phyloP scores from a whole-genome alignment of 1,140 invertebrate species.

The Potamilus streckersoni region DNA sequence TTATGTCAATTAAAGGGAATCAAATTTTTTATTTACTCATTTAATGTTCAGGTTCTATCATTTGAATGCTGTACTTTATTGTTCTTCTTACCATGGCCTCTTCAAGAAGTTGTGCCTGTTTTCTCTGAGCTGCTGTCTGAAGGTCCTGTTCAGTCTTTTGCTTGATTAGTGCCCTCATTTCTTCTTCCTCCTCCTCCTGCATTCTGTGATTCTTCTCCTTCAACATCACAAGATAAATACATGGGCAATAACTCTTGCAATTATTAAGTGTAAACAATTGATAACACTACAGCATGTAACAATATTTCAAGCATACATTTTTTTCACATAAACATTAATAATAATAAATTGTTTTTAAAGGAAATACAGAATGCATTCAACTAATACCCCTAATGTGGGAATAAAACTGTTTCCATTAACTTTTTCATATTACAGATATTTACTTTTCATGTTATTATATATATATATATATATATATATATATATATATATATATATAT shows the following conservation, averaged over 20 bases:
- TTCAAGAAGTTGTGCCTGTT: slow-evolving; percentile 41
- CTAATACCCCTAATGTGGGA: too few relatives aligned
- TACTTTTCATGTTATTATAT: too few relatives aligned
- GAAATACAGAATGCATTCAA: neutral
- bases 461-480: too few relatives aligned
- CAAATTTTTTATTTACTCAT: too few relatives aligned
- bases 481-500: too few relatives aligned
- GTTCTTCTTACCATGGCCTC: slow-evolving; percentile 39
- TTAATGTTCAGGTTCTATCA: too few relatives aligned
- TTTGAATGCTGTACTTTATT: too few relatives aligned
- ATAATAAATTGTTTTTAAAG: neutral
- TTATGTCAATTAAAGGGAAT: too few relatives aligned
- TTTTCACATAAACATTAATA: neutral
- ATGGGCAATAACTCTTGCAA: neutral
- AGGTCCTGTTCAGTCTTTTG: slow-evolving; percentile 37
- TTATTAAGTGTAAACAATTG: neutral
- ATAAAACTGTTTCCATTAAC: too few relatives aligned
- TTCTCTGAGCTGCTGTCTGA: slow-evolving; percentile 41
- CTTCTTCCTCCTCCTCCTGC: slow-evolving; percentile 40
- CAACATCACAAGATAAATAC: neutral
- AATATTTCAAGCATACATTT: neutral
- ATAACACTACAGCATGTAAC: neutral
- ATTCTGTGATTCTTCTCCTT: slow-evolving; percentile 42
- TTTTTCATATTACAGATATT: too few relatives aligned
- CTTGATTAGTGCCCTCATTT: slow-evolving; percentile 35